phyloP scores from a whole-genome alignment of 2,888 invertebrate species.

The Phortica magna region DNA sequence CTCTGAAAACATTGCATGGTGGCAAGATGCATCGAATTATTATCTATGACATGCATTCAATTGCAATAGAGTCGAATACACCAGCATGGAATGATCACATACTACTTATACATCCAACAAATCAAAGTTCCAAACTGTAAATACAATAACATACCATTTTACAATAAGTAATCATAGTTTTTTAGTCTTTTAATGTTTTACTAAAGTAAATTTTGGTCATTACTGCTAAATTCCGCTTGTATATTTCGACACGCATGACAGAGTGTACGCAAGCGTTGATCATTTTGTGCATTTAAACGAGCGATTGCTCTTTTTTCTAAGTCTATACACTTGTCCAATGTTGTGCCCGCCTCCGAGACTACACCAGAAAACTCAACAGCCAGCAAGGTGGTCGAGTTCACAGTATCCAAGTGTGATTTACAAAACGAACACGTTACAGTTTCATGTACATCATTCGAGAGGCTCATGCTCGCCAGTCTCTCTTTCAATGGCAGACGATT shows the following conservation, averaged over 20 bases:
- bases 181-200: background rate
- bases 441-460: constrained; percentile 1
- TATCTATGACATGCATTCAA: constrained; percentile 56
- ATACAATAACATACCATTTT: background rate
- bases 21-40: constrained; percentile 71
- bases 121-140: background rate
- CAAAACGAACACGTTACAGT: constrained; percentile 57
- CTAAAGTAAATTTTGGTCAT: constrained; percentile 26
- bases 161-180: background rate
- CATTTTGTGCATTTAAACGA: constrained; percentile 47
- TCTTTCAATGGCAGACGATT: constrained; percentile 63
- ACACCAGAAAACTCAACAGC: constrained; percentile 80
- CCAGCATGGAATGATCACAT: constrained; percentile 63
- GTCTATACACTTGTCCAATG: constrained; percentile 37
- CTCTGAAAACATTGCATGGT: constrained; percentile 69
- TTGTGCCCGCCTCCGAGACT: constrained; percentile 76
- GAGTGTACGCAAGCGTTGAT: constrained; percentile 74
- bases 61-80: constrained; percentile 59
- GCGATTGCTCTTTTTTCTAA: constrained; percentile 52
- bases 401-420: constrained; percentile 60
- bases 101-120: constrained; percentile 34
- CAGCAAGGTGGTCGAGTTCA: constrained; percentile 79
- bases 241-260: constrained; percentile 79
- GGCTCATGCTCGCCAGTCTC: constrained; percentile 48
- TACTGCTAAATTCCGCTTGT: constrained; percentile 76